Conservation (phyloP, 1,140 invertebrate genomes). For the Drosophila micromelanica region DNA sequence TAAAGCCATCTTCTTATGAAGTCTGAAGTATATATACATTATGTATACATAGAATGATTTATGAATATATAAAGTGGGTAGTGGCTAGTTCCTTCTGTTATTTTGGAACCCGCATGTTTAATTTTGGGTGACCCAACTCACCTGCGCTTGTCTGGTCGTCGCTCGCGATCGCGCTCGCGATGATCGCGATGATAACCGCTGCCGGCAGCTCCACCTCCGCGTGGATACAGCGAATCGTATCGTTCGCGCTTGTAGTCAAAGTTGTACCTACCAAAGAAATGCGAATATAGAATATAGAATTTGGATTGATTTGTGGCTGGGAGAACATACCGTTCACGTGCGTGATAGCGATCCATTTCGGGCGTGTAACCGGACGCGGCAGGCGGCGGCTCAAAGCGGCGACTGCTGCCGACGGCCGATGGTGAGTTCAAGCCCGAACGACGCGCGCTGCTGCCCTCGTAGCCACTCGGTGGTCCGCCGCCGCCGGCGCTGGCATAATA, state of each 20-base stretch:
- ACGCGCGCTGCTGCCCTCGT: slow-evolving; percentile 53
- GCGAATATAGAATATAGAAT: too few relatives aligned
- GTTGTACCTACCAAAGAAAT: slow-evolving; percentile 53
- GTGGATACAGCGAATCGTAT: slow-evolving; percentile 68
- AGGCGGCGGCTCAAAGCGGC: slow-evolving; percentile 56
- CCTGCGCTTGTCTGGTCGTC: slow-evolving; percentile 86
- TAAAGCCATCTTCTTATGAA: too few relatives aligned
- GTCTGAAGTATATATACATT: too few relatives aligned
- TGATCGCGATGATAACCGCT: slow-evolving; percentile 84
- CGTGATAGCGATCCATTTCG: slow-evolving; percentile 64
- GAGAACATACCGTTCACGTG: slow-evolving; percentile 68
- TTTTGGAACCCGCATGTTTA: background rate
- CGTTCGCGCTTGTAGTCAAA: slow-evolving; percentile 79
- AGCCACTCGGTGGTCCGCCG: slow-evolving; percentile 38
- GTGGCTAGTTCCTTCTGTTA: too few relatives aligned
- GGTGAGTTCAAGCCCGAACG: slow-evolving; percentile 64
- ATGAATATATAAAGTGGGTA: too few relatives aligned
- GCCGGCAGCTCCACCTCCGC: slow-evolving; percentile 41
- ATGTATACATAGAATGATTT: too few relatives aligned
- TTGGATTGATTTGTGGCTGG: too few relatives aligned
- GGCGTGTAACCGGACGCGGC: slow-evolving; percentile 52
- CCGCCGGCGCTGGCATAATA: slow-evolving; percentile 52
- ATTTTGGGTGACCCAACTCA: slow-evolving; percentile 47
- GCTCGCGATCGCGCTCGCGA: slow-evolving; percentile 86
- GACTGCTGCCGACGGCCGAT: slow-evolving; percentile 43